A percentile compares a stretch with the other conserved stretches of the same genome.
These are phyloP conservation scores for Lates japonicus DNA, from an alignment of 2,797 vertebrate genomes.

Conservation along the genomic window DNA sequence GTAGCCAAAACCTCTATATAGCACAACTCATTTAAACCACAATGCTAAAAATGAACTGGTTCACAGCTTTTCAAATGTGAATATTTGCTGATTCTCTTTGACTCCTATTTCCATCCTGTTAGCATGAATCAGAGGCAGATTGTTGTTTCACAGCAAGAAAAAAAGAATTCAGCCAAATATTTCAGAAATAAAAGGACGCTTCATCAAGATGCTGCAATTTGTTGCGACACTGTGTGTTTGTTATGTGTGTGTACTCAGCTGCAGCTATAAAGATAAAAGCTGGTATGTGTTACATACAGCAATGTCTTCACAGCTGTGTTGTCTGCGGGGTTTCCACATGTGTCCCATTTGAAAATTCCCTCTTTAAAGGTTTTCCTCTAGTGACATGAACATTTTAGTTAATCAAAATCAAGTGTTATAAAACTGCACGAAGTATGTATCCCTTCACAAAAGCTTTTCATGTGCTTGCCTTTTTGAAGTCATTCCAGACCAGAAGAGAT, in stretches of 20 bases:
- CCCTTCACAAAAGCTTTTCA: background rate
- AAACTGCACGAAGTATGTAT: background rate
- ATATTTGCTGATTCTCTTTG: background rate
- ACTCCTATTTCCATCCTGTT: background rate
- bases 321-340: conserved; percentile 22
- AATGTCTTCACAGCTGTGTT: conserved; percentile 60
- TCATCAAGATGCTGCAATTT: background rate
- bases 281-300: conserved; percentile 32
- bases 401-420: conserved; percentile 5
- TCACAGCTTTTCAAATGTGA: background rate
- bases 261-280: conserved; percentile 30
- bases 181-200: conserved; percentile 6
- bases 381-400: conserved; percentile 6
- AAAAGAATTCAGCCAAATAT: conserved; percentile 11
- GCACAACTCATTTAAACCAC: no score
- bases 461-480: conserved; percentile 3
- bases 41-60: background rate
- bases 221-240: background rate
- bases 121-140: background rate
- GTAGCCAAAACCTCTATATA: no score
- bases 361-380: conserved; percentile 5
- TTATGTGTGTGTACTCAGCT: conserved; percentile 54
- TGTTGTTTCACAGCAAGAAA: no score
- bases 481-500: conserved; percentile 33
- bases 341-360: background rate